A percentile compares a stretch with the other conserved stretches of the same genome.
These are phyloP conservation scores for cattle (Bos taurus) DNA, from an alignment of 2,113 vertebrate species.

Conservation along the genomic window DNA sequence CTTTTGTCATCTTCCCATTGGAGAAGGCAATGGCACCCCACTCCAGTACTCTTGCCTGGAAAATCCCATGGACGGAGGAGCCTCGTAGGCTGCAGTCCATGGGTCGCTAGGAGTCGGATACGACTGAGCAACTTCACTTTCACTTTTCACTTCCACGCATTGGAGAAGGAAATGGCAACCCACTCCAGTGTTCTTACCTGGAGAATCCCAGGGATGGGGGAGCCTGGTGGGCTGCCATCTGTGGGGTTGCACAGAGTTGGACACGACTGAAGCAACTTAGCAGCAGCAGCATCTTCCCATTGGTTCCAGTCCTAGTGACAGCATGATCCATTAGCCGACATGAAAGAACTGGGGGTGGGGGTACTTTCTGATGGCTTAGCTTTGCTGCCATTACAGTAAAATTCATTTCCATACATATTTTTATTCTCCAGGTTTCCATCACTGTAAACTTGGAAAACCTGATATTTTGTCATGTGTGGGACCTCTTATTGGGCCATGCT, in stretches of 20 bases:
- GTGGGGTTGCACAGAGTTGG: too few species aligned
- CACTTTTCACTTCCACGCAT: too few species aligned
- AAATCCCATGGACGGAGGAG: too few species aligned
- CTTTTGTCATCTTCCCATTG: neutral
- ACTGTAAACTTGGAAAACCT: neutral
- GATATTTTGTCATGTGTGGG: neutral
- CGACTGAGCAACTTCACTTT: too few species aligned
- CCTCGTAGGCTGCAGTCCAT: too few species aligned
- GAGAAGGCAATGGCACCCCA: neutral
- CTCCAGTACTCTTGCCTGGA: too few species aligned
- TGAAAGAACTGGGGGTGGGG: neutral
- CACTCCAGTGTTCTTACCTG: too few species aligned
- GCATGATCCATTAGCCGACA: neutral
- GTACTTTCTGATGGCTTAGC: neutral
- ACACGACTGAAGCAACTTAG: accelerated
- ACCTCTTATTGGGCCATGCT: neutral
- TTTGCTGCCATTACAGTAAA: neutral
- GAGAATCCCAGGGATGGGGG: too few species aligned
- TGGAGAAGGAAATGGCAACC: too few species aligned
- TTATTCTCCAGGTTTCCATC: neutral
- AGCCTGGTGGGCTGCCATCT: too few species aligned
- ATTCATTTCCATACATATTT: neutral
- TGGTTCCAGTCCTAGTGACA: neutral
- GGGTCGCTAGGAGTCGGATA: too few species aligned
- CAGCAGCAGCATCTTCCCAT: neutral